These are phyloP conservation scores for Capromys pilorides DNA, from an alignment of 2,797 vertebrate genomes.

Conservation along the genomic window DNA sequence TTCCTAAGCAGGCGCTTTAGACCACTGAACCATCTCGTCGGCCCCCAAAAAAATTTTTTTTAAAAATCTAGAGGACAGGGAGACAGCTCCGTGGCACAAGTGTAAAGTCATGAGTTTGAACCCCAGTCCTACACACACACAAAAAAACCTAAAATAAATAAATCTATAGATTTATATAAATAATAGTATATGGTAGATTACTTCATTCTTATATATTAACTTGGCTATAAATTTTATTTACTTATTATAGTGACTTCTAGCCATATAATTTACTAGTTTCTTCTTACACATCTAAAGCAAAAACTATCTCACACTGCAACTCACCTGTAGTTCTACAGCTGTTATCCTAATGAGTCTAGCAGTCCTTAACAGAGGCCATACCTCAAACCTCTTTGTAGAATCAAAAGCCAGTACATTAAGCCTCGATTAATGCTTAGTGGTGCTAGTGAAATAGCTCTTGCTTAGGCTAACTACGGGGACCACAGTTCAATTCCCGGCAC, in stretches of 20 bases:
- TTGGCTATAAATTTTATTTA: not conserved
- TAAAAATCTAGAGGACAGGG: too few relatives aligned
- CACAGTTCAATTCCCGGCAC: too few relatives aligned
- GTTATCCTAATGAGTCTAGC: not conserved
- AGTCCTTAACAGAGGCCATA: not conserved
- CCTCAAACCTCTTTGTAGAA: not conserved
- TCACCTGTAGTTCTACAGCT: not conserved
- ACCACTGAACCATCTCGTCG: too few relatives aligned
- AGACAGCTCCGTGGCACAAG: too few relatives aligned
- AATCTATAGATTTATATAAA: not conserved
- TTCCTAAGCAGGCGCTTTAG: too few relatives aligned
- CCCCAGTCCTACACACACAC: too few relatives aligned
- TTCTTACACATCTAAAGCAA: conserved; percentile 50
- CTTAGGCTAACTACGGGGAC: too few relatives aligned
- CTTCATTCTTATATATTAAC: conserved; percentile 3
- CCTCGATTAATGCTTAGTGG: conserved; percentile 9
- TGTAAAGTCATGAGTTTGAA: too few relatives aligned
- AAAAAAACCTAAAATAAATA: too few relatives aligned
- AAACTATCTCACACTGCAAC: not conserved
- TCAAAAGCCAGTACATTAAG: conserved; percentile 6
- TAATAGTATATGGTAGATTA: not conserved
- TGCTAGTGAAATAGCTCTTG: too few relatives aligned
- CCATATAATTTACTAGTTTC: not conserved
- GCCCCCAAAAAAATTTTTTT: too few relatives aligned
- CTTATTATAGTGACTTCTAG: conserved; percentile 31